Percentiles rank a stretch among this genome's conserved stretches.
phyloP scores from a whole-genome alignment of 1,140 invertebrate species.

The Bombus sylvicola region DNA sequence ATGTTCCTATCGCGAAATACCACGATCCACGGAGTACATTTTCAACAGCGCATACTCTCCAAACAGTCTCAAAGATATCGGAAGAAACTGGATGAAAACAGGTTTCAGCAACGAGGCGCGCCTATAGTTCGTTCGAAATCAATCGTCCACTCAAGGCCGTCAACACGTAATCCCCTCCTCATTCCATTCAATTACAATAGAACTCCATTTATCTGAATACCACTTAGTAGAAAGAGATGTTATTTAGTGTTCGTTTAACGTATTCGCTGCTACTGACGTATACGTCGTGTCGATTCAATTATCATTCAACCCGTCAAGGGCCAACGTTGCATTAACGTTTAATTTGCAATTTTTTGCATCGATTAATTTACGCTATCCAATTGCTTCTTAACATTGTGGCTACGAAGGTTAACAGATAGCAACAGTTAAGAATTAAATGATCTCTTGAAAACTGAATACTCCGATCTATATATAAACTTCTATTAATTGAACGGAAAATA shows the following conservation, averaged over 20 bases:
- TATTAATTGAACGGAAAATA: not conserved
- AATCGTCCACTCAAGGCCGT: not conserved
- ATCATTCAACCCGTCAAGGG: too few species aligned
- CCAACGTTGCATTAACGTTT: too few species aligned
- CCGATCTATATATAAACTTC: not conserved
- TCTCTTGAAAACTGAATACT: not conserved
- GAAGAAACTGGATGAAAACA: slow-evolving; percentile 16
- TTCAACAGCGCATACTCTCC: not conserved
- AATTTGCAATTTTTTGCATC: too few species aligned
- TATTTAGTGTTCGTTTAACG: too few species aligned
- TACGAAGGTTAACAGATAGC: not conserved
- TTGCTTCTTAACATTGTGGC: too few species aligned
- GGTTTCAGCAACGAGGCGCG: not conserved
- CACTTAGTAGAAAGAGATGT: not conserved
- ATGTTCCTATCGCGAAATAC: not conserved
- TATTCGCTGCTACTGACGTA: too few species aligned
- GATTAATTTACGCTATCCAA: too few species aligned
- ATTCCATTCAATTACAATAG: not conserved
- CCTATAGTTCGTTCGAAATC: slow-evolving; percentile 8
- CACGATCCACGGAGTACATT: not conserved
- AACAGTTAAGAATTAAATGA: not conserved
- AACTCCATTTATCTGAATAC: not conserved
- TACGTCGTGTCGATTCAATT: too few species aligned
- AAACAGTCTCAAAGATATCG: not conserved
- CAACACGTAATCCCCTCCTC: not conserved